Percentiles rank a stretch among this genome's conserved stretches.
These are phyloP conservation scores for Eulemur macaco DNA, from an alignment of 2,113 vertebrate genomes.

Conservation along the genomic window DNA sequence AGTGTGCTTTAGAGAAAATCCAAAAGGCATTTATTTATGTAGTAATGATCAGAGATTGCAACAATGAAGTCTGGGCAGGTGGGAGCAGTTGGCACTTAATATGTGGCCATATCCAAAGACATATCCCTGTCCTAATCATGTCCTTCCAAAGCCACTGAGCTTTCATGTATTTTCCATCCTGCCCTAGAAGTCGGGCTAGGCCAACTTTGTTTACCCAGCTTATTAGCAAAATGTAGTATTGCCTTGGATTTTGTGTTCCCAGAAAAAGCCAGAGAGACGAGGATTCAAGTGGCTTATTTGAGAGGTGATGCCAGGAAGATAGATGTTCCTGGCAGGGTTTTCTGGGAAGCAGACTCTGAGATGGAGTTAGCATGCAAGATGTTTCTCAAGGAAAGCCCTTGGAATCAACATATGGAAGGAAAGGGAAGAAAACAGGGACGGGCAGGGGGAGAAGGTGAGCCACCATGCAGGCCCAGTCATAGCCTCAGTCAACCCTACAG, in stretches of 20 bases:
- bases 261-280: neutral
- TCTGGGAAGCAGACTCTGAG: neutral
- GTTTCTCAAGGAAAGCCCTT: neutral
- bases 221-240: neutral
- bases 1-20: neutral
- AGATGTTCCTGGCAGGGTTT: no score
- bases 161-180: neutral
- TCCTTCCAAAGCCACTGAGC: neutral
- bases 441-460: neutral
- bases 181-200: neutral
- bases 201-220: neutral
- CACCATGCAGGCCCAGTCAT: neutral
- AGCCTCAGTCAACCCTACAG: neutral
- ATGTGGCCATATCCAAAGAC: neutral
- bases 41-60: neutral
- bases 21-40: neutral
- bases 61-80: neutral
- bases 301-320: neutral
- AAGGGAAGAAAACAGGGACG: neutral
- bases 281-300: neutral
- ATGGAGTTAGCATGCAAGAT: neutral
- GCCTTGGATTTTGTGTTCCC: neutral
- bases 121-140: neutral
- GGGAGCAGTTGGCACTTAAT: neutral
- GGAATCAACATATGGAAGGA: neutral